Conservation (phyloP, 2,113 vertebrate genomes). For the Probosciger aterrimus region DNA sequence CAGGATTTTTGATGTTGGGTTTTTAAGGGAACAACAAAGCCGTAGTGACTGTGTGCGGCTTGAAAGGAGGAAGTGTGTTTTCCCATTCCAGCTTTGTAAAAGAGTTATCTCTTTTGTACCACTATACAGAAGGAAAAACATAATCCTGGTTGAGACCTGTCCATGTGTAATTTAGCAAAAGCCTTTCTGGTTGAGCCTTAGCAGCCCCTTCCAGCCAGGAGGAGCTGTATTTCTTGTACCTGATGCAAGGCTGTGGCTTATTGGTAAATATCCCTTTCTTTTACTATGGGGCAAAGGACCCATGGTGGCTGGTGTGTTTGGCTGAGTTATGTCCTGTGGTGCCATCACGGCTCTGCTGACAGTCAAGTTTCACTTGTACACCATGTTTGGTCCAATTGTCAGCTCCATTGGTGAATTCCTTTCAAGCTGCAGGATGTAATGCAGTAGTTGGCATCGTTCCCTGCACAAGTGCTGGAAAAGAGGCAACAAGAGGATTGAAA, state of each 20-base stretch:
- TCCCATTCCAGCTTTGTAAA: neutral
- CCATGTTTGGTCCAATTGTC: neutral
- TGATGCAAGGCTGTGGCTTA: neutral
- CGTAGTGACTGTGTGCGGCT: neutral
- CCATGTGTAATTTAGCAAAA: neutral
- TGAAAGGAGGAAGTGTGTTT: neutral
- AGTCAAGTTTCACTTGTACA: neutral
- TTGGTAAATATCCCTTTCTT: neutral
- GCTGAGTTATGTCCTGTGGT: neutral
- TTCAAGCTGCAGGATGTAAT: conserved; percentile 19
- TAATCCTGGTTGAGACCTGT: neutral
- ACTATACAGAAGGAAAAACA: neutral
- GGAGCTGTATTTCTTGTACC: neutral
- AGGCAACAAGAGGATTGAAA: conserved; percentile 12
- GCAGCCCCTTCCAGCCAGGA: conserved; percentile 8
- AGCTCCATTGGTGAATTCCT: conserved; percentile 10
- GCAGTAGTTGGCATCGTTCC: neutral
- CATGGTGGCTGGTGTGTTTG: neutral
- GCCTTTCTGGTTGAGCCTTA: neutral
- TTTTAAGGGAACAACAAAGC: conserved; percentile 34
- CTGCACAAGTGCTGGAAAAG: neutral
- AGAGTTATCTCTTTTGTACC: neutral
- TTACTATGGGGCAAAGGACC: neutral
- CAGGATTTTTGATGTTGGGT: neutral
- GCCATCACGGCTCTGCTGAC: neutral